Percentiles rank a stretch among this genome's conserved stretches.
These are phyloP conservation scores for Patella caerulea DNA, from an alignment of 2,888 invertebrate genomes.

Conservation along the genomic window DNA sequence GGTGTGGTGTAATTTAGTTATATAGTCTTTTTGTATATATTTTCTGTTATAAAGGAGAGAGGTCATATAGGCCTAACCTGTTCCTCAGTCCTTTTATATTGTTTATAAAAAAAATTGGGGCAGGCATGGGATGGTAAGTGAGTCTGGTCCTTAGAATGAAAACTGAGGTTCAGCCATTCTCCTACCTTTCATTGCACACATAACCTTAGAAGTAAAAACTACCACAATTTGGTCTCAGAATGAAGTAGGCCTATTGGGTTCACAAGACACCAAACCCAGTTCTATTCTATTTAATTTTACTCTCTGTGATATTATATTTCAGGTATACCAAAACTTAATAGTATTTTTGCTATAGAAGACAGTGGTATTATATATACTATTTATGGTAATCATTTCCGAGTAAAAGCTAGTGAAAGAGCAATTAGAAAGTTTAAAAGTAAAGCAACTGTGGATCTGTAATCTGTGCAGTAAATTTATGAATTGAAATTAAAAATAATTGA, in stretches of 20 bases:
- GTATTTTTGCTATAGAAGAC: constrained; percentile 82
- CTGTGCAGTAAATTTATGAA: too few relatives aligned
- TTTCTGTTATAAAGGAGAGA: too few relatives aligned
- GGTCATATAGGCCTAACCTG: too few relatives aligned
- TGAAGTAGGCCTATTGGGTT: background rate
- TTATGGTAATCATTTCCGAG: constrained; percentile 86
- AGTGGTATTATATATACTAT: constrained; percentile 79
- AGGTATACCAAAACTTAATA: constrained; percentile 86
- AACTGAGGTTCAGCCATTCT: too few relatives aligned
- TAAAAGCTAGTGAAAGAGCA: constrained; percentile 85
- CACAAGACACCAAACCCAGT: background rate
- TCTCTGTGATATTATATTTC: constrained; percentile 65
- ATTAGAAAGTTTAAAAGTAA: constrained; percentile 84
- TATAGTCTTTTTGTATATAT: too few relatives aligned
- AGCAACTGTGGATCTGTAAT: constrained; percentile 70
- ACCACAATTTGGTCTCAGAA: background rate
- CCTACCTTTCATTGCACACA: background rate
- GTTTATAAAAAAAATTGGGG: too few relatives aligned
- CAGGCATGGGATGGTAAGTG: too few relatives aligned
- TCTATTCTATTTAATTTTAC: background rate
- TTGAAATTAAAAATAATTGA: too few relatives aligned
- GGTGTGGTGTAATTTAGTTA: too few relatives aligned
- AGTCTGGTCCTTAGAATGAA: too few relatives aligned
- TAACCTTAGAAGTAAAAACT: background rate
- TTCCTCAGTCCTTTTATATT: too few relatives aligned